A percentile compares a stretch with the other conserved stretches of the same genome.
Conservation (phyloP, 2,113 vertebrate genomes). For the Hyla sarda region DNA sequence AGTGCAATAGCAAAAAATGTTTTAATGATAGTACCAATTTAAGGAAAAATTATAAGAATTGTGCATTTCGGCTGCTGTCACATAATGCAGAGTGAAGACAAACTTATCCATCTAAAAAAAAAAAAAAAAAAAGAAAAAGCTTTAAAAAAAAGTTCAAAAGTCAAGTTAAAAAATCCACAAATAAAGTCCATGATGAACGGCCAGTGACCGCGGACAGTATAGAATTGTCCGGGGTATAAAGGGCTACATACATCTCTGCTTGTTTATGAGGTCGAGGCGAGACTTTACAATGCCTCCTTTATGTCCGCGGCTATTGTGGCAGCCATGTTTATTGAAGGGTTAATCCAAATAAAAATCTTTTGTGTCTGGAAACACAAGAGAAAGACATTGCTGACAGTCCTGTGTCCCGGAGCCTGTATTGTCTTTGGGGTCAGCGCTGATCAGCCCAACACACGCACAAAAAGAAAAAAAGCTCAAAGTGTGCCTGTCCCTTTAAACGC, state of each 20-base stretch:
- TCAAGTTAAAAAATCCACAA: conserved; percentile 6
- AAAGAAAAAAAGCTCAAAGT: background rate
- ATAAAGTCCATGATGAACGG: background rate
- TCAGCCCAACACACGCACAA: conserved; percentile 1
- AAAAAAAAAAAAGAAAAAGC: background rate
- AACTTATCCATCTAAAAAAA: background rate
- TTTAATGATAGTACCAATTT: too few relatives aligned
- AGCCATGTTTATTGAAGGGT: background rate
- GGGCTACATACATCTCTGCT: background rate
- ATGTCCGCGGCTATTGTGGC: background rate
- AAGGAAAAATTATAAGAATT: too few relatives aligned
- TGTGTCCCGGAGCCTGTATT: background rate
- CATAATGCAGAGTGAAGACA: background rate
- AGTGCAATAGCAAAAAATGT: too few relatives aligned
- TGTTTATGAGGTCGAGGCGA: background rate
- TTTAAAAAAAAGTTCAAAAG: background rate
- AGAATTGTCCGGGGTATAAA: background rate
- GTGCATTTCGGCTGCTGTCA: too few relatives aligned
- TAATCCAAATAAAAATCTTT: conserved; percentile 20
- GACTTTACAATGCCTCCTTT: conserved; percentile 2
- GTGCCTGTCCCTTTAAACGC: conserved; percentile 19
- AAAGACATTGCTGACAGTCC: background rate
- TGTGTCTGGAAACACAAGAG: background rate
- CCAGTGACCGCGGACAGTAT: background rate
- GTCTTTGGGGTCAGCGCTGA: conserved; percentile 24